These are phyloP conservation scores for Hylomyscus alleni DNA, from an alignment of 2,797 vertebrate genomes.

Conservation along the genomic window DNA sequence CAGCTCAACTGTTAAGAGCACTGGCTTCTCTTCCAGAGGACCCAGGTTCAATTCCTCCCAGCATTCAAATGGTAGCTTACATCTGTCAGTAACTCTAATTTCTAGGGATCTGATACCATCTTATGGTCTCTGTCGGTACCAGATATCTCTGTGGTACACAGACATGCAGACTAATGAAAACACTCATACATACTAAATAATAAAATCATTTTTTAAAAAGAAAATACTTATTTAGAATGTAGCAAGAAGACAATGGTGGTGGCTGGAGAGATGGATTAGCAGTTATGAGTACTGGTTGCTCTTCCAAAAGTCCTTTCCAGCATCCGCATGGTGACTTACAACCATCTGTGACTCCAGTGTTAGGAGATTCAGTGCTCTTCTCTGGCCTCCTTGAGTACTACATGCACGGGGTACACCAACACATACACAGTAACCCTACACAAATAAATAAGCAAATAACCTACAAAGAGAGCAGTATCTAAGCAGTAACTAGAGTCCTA, in stretches of 20 bases:
- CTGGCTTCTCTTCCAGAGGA: background rate
- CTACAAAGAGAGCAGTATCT: background rate
- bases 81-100: background rate
- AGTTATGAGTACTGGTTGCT: background rate
- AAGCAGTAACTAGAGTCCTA: background rate
- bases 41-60: background rate
- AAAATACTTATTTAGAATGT: background rate
- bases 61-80: background rate
- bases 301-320: background rate
- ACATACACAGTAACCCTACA: background rate
- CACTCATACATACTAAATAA: background rate
- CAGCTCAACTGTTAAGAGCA: background rate
- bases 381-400: background rate
- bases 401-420: background rate
- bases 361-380: background rate
- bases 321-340: background rate
- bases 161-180: background rate
- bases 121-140: background rate
- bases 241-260: background rate
- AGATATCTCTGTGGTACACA: background rate
- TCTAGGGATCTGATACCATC: background rate
- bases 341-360: background rate
- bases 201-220: background rate
- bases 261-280: background rate
- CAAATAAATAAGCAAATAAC: background rate